Evolutionary conservation across 2,888 invertebrate species (phyloP).

Genomic region (Seira musarum): DNA sequence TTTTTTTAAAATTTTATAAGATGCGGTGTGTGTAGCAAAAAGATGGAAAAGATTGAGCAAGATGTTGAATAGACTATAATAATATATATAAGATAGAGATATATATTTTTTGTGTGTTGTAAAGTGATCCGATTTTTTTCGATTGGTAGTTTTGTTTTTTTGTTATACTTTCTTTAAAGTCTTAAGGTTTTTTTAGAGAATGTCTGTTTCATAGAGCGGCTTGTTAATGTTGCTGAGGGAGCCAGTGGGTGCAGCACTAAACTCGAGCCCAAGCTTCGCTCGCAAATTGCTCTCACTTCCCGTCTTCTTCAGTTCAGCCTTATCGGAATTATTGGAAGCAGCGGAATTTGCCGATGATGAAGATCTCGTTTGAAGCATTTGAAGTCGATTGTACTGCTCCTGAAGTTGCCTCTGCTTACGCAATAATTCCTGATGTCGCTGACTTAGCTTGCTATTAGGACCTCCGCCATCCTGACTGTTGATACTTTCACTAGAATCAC

Average conservation of each 20-base stretch:
- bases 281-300: slow-evolving; percentile 91
- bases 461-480: slow-evolving; percentile 71
- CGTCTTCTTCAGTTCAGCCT: slow-evolving; percentile 81
- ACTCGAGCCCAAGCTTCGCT: slow-evolving; percentile 82
- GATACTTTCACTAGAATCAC: slow-evolving; percentile 68
- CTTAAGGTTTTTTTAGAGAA: slow-evolving; percentile 77
- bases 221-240: slow-evolving; percentile 67
- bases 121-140: neutral
- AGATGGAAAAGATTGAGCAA: slow-evolving; percentile 68
- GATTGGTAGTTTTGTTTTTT: slow-evolving; percentile 17
- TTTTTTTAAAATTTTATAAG: no score
- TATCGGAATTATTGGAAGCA: slow-evolving; percentile 42
- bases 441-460: slow-evolving; percentile 76
- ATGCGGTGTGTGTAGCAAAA: slow-evolving; percentile 63
- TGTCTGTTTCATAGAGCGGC: slow-evolving; percentile 87
- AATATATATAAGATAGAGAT: slow-evolving; percentile 32
- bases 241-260: slow-evolving; percentile 66
- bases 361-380: slow-evolving; percentile 81
- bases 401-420: slow-evolving; percentile 91
- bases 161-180: slow-evolving; percentile 30
- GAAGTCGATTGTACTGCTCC: slow-evolving; percentile 91
- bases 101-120: slow-evolving; percentile 28
- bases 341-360: slow-evolving; percentile 69
- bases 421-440: slow-evolving; percentile 89
- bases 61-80: slow-evolving; percentile 41